Evolutionary conservation across 2,113 vertebrate species (phyloP).

Genomic region (Panthera leo): DNA sequence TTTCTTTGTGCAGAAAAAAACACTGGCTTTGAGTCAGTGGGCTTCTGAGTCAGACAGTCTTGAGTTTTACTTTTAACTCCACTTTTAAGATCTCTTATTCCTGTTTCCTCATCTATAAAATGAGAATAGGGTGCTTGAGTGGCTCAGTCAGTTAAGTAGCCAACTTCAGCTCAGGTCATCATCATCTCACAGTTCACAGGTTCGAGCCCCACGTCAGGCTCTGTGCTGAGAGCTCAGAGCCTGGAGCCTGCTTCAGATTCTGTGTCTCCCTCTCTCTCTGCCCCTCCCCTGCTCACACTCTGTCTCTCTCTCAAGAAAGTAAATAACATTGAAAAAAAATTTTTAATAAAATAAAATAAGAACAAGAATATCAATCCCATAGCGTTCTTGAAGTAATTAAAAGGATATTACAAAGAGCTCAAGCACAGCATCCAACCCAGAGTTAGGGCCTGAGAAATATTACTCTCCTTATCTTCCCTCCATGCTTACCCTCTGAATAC

Average conservation of each 20-base stretch:
- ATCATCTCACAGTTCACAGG: too few species aligned
- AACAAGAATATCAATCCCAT: neutral
- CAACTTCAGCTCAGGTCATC: too few species aligned
- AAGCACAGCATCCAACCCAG: neutral
- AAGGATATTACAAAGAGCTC: neutral
- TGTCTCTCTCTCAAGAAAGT: too few species aligned
- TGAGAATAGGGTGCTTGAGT: neutral
- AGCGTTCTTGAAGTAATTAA: neutral
- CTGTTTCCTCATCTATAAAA: neutral
- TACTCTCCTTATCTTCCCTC: neutral
- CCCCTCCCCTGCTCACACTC: too few species aligned
- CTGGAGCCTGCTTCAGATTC: too few species aligned
- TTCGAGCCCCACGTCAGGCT: too few species aligned
- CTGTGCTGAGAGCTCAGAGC: too few species aligned
- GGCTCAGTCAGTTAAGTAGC: too few species aligned
- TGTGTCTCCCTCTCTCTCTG: too few species aligned
- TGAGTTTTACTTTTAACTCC: neutral
- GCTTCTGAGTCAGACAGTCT: neutral
- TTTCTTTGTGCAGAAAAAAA: slow-evolving; percentile 4
- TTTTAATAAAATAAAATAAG: too few species aligned
- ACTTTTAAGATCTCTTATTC: neutral
- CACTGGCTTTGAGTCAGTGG: neutral
- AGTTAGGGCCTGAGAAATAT: neutral
- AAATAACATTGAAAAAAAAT: too few species aligned
- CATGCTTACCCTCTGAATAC: neutral